A percentile compares a stretch with the other conserved stretches of the same genome.
These are phyloP conservation scores for Hoplodrina ambigua DNA, from an alignment of 2,888 invertebrate species.

Conservation along the genomic window DNA sequence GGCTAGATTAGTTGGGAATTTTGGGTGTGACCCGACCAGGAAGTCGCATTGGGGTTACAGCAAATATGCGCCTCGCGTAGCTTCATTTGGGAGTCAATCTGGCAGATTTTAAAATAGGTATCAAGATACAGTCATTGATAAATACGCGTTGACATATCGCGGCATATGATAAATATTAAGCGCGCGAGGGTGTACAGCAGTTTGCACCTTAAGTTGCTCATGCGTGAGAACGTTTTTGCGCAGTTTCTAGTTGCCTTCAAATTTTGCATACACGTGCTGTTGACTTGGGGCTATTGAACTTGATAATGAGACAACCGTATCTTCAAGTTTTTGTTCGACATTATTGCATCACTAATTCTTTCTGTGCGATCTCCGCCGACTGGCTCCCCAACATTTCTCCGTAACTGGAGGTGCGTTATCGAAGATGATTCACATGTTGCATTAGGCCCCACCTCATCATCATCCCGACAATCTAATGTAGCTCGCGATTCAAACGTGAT, in stretches of 20 bases:
- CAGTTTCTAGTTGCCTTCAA: conserved; percentile 72
- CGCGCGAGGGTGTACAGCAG: conserved; percentile 72
- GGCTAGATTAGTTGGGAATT: conserved; percentile 39
- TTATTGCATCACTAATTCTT: conserved; percentile 85
- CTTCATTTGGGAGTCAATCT: conserved; percentile 78
- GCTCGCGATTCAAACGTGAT: conserved; percentile 50
- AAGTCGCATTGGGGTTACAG: conserved; percentile 67
- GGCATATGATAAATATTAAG: conserved; percentile 85
- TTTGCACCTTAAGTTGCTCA: conserved; percentile 83
- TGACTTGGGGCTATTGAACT: conserved; percentile 89
- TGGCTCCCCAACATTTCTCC: conserved; percentile 65
- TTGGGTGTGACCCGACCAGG: conserved; percentile 71
- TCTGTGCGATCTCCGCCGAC: conserved; percentile 70
- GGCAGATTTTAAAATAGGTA: conserved; percentile 72
- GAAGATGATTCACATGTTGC: conserved; percentile 69
- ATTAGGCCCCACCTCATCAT: conserved; percentile 37
- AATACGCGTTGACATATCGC: conserved; percentile 84
- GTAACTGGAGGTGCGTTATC: conserved; percentile 63
- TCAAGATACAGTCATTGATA: conserved; percentile 83
- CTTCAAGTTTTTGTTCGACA: conserved; percentile 79
- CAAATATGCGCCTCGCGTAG: conserved; percentile 70
- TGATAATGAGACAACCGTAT: conserved; percentile 88
- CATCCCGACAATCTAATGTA: conserved; percentile 18
- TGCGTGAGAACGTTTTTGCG: conserved; percentile 82
- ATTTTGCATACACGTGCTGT: conserved; percentile 90